A percentile compares a stretch with the other conserved stretches of the same genome.
Conservation (phyloP, 2,888 invertebrate species). For the Peribatodes rhomboidaria region DNA sequence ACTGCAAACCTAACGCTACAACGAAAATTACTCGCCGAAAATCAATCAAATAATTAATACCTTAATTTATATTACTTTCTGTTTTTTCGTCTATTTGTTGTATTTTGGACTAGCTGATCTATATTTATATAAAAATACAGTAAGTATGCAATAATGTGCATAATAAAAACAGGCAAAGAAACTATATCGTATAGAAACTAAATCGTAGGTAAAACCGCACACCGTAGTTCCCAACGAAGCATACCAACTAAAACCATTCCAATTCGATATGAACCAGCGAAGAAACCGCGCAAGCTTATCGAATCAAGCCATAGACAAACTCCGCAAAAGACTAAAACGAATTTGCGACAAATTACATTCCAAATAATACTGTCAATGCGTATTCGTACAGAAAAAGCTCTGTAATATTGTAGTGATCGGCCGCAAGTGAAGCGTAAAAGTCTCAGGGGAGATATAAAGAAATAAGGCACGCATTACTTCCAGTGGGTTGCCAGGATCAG, state of each 20-base stretch:
- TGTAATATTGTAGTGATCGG: slow-evolving; percentile 60
- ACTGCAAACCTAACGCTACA: too few relatives aligned
- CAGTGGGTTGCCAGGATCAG: slow-evolving; percentile 57
- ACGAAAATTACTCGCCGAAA: too few relatives aligned
- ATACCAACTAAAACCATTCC: slow-evolving; percentile 19
- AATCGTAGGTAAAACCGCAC: not conserved
- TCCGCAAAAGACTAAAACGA: slow-evolving; percentile 44
- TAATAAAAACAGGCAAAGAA: too few relatives aligned
- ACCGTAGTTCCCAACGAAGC: slow-evolving; percentile 2
- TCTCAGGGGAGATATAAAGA: slow-evolving; percentile 55
- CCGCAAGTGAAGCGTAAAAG: slow-evolving; percentile 60
- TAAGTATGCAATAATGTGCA: too few relatives aligned
- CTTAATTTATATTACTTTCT: too few relatives aligned
- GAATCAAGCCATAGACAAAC: slow-evolving; percentile 46
- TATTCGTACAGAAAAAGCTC: slow-evolving; percentile 57
- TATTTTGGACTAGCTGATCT: too few relatives aligned
- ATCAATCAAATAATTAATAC: too few relatives aligned
- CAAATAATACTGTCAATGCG: slow-evolving; percentile 63
- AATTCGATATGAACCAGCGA: slow-evolving; percentile 35
- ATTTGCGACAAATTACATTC: slow-evolving; percentile 63
- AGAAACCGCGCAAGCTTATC: slow-evolving; percentile 32
- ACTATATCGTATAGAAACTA: not conserved
- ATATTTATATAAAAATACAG: too few relatives aligned
- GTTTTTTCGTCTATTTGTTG: too few relatives aligned
- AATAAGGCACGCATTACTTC: slow-evolving; percentile 70